These are phyloP conservation scores for Noctua pronuba DNA, from an alignment of 2,888 invertebrate genomes.

Conservation along the genomic window DNA sequence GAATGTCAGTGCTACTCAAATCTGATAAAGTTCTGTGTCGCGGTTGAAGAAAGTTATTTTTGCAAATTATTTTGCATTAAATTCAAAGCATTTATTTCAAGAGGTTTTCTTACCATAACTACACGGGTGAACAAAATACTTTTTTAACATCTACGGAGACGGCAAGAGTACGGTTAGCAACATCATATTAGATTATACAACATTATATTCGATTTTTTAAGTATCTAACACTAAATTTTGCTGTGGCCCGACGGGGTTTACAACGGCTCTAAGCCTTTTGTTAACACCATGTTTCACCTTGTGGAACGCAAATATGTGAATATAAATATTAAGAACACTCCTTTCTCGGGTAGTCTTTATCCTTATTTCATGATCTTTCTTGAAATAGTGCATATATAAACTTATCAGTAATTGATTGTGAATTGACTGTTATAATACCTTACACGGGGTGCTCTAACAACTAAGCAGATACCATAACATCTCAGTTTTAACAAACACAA, in stretches of 20 bases:
- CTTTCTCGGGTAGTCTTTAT: background rate
- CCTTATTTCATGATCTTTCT: background rate
- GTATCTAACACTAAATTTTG: too few relatives aligned
- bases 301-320: too few relatives aligned
- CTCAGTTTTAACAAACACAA: background rate
- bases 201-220: too few relatives aligned
- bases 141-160: background rate
- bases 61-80: background rate
- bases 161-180: background rate
- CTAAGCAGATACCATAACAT: background rate
- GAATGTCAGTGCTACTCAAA: conserved; percentile 2
- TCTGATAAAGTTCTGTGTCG: conserved; percentile 5
- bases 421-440: background rate
- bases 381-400: background rate
- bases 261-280: too few relatives aligned
- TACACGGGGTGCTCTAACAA: background rate
- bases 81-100: background rate
- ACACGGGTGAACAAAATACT: background rate
- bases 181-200: too few relatives aligned
- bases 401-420: background rate
- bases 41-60: background rate
- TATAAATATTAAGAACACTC: background rate
- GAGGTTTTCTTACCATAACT: background rate
- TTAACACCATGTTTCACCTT: too few relatives aligned
- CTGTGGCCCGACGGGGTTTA: too few relatives aligned